phyloP scores from a whole-genome alignment of 2,888 invertebrate species.

The Smittia aterrima region DNA sequence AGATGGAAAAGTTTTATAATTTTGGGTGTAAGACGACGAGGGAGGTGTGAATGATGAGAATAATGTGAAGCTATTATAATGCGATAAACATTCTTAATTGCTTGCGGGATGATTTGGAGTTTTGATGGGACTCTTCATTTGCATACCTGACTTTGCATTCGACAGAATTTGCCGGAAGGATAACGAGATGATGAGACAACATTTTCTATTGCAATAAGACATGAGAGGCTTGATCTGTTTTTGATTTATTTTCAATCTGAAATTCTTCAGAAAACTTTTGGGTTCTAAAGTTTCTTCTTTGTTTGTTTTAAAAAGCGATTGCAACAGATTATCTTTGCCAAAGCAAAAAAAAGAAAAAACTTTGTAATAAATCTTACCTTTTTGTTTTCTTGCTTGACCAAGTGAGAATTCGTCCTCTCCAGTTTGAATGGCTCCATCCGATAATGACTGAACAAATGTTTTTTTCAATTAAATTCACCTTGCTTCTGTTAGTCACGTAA shows the following conservation, averaged over 20 bases:
- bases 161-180: neutral
- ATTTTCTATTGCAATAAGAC: too few relatives aligned
- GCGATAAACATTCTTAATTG: slow-evolving; percentile 30
- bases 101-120: slow-evolving; percentile 7
- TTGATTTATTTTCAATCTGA: too few relatives aligned
- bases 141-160: neutral
- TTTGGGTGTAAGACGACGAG: neutral
- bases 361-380: slow-evolving; percentile 23
- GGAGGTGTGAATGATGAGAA: slow-evolving; percentile 32
- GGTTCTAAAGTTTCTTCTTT: too few relatives aligned
- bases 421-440: neutral
- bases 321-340: slow-evolving; percentile 32
- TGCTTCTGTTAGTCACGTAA: too few relatives aligned
- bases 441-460: too few relatives aligned
- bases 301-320: neutral
- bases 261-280: too few relatives aligned
- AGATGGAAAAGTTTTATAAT: slow-evolving; percentile 12
- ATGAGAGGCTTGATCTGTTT: too few relatives aligned
- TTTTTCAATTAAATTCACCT: too few relatives aligned
- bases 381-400: slow-evolving; percentile 24
- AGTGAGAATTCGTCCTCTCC: neutral
- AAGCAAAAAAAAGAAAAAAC: neutral
- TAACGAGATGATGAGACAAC: too few relatives aligned
- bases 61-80: slow-evolving; percentile 18
- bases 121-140: neutral